Conservation (phyloP, 2,113 vertebrate species). For the Solea senegalensis region DNA sequence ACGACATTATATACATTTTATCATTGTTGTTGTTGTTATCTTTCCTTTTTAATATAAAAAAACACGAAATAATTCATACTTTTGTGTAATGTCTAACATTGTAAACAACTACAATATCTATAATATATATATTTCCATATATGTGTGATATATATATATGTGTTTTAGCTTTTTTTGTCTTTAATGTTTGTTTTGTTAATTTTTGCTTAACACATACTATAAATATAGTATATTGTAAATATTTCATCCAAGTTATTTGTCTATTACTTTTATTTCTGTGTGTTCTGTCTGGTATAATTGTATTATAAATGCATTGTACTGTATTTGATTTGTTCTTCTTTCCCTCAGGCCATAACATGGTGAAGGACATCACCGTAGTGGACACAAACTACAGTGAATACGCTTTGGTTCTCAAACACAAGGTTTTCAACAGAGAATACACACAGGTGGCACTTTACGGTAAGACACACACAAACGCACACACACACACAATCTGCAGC, state of each 20-base stretch:
- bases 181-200: background rate
- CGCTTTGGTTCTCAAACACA: slow-evolving; percentile 81
- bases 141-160: background rate
- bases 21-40: no score
- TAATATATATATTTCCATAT: no score
- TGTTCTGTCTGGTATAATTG: no score
- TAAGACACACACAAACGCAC: slow-evolving; percentile 45
- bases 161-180: background rate
- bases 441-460: slow-evolving; percentile 82
- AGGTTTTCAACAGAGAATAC: slow-evolving; percentile 78
- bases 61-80: no score
- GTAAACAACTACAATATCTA: no score
- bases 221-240: background rate
- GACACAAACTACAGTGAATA: slow-evolving; percentile 82
- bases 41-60: no score
- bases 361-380: slow-evolving; percentile 83
- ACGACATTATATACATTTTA: no score
- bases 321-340: background rate
- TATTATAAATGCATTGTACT: background rate
- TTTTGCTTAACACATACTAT: background rate
- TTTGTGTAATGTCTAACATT: no score
- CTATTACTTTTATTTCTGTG: background rate
- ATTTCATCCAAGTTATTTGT: background rate
- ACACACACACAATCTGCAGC: background rate
- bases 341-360: slow-evolving; percentile 72